Evolutionary conservation across 2,113 vertebrate genomes (phyloP).

Genomic region (Otolemur garnettii): DNA sequence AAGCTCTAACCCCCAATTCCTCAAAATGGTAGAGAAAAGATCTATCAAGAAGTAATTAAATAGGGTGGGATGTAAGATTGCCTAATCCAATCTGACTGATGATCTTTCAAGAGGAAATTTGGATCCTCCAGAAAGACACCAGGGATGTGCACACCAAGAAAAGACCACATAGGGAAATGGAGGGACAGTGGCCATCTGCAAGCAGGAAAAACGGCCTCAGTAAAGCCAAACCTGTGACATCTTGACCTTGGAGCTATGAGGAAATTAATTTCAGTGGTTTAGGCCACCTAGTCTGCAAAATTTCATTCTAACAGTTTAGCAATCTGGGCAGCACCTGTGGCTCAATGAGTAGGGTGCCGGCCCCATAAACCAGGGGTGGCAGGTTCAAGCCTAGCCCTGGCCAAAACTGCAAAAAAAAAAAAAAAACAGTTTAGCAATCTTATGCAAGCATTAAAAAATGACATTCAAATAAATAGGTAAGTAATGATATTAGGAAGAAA

Average conservation of each 20-base stretch:
- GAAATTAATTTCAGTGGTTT: neutral
- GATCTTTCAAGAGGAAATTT: neutral
- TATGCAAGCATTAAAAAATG: neutral
- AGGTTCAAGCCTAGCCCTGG: too few relatives aligned
- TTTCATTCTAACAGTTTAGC: neutral
- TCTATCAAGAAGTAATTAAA: neutral
- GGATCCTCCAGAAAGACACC: neutral
- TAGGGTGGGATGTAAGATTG: neutral
- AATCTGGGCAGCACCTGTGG: too few relatives aligned
- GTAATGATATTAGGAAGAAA: neutral
- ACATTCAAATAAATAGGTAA: neutral
- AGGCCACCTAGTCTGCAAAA: neutral
- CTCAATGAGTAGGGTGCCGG: too few relatives aligned
- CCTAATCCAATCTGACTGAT: neutral
- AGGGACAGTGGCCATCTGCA: neutral
- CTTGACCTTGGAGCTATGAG: neutral
- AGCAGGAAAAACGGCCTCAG: neutral
- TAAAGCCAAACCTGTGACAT: neutral
- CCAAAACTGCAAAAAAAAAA: too few relatives aligned
- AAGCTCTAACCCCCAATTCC: neutral
- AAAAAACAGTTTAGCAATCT: neutral
- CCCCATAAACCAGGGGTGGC: too few relatives aligned
- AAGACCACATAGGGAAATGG: neutral
- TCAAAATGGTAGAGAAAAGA: neutral
- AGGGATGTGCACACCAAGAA: neutral